Base-by-base conservation (phyloP, 1,140 invertebrate species). In the Orchesella cincta region DNA sequence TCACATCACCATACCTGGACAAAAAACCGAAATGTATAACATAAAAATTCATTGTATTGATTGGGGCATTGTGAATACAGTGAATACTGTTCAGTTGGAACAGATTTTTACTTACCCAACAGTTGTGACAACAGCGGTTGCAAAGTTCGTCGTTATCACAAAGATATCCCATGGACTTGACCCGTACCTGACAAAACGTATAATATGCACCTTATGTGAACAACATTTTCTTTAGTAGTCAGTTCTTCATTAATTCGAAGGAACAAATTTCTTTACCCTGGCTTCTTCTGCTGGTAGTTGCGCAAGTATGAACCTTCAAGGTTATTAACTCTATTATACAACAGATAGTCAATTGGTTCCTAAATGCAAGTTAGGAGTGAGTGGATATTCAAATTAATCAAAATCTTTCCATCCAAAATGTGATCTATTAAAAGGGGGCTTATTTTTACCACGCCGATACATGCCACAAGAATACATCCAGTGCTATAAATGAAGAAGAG, bases 91-190 rank as follows among this genome's bases (percentile, higher is more conserved):
- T n/a, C n/a, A n/a, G n/a, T n/a, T n/a, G n/a, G n/a, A n/a, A n/a
- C n/a, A n/a, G n/a, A n/a, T n/a, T n/a, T n/a, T n/a, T n/a, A n/a
- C 2, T 76, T 54, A 81, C 80, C 81, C 81, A 39, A 78, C 77
- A 26, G 81, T 82, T 0, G 81, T 82, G 5, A 82, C 73, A 1
- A 77, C 31, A 39, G 74, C 74, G 1, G 76, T 72, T 0, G 79
- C 39, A 51, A 80, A 82, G 26, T 72, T 18, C 12, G 75, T 26
- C 20, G 73, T 34, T 5, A 82, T 12, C 16, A 78, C 51, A 33
- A 75, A 82, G 18, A 78, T 46, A 29, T 80, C 72, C 0, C 28
- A 51, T 0, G 75, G 75, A 0, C 12, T 34, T 5, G n/a, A 31
- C 3, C 51, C 62, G 52, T 57, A 57, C 8, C 52, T 57, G 23